A percentile compares a stretch with the other conserved stretches of the same genome.
Evolutionary conservation across 92 coral and sea anemone genomes (phyloP).

Genomic region (Parazoanthus atlanticus): DNA sequence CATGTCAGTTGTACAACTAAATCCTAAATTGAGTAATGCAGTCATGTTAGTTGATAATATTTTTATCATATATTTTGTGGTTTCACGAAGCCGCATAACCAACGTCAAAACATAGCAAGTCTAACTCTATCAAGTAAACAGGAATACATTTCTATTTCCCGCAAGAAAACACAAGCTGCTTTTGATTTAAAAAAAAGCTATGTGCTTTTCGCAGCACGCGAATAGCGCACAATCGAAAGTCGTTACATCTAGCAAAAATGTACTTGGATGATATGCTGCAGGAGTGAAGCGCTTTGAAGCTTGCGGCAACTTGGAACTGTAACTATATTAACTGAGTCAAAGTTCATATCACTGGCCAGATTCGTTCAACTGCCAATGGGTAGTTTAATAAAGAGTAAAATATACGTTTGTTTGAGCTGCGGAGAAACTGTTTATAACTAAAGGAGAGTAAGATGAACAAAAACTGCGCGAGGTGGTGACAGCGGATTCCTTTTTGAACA

Average conservation of each 20-base stretch:
- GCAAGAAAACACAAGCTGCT: neutral
- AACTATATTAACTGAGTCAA: neutral
- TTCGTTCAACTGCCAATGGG: neutral
- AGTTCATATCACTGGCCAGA: neutral
- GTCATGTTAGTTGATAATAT: neutral
- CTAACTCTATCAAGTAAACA: constrained; percentile 12
- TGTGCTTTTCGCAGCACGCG: constrained; percentile 10
- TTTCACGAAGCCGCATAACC: neutral
- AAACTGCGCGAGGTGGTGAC: neutral
- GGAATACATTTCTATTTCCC: constrained; percentile 4
- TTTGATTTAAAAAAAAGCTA: neutral
- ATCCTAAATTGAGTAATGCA: too few relatives aligned
- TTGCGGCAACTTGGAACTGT: neutral
- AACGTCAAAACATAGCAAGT: constrained; percentile 17
- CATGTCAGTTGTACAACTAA: neutral
- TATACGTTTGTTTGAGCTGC: too few relatives aligned
- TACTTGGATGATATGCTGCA: neutral
- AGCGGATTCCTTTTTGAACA: neutral
- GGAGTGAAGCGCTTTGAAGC: neutral
- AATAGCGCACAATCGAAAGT: neutral
- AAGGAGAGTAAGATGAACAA: neutral
- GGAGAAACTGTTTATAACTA: neutral
- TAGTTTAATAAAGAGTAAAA: neutral
- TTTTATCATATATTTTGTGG: constrained; percentile 2
- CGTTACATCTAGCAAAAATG: neutral